A percentile compares a stretch with the other conserved stretches of the same genome.
These are phyloP conservation scores for Vulpes lagopus DNA, from an alignment of 2,113 vertebrate species.

Conservation along the genomic window DNA sequence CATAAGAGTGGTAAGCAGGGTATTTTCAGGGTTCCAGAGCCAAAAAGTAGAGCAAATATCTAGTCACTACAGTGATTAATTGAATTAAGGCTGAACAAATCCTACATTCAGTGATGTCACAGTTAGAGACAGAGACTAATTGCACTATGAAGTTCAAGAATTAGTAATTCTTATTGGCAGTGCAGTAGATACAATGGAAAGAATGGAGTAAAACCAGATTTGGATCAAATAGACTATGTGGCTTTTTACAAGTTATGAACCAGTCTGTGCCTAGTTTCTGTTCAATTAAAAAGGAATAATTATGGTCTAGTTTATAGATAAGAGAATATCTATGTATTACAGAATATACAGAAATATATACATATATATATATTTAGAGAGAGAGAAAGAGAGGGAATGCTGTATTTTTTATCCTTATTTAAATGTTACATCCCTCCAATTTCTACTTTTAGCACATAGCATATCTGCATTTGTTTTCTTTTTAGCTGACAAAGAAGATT, in stretches of 20 bases:
- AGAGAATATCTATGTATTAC: not conserved
- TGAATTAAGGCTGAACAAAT: not conserved
- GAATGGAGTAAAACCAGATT: not conserved
- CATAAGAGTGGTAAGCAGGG: not conserved
- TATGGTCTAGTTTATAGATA: not conserved
- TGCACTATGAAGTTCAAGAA: not conserved
- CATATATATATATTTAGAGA: not conserved
- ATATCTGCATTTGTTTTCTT: not conserved
- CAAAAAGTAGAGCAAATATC: not conserved
- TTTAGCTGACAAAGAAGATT: not conserved
- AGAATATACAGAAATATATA: not conserved
- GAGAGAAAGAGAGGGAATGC: not conserved
- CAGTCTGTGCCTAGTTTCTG: not conserved
- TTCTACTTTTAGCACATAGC: not conserved
- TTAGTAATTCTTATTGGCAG: not conserved
- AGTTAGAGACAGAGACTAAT: not conserved
- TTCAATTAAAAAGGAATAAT: not conserved
- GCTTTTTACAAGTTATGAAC: not conserved
- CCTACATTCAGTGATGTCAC: not conserved
- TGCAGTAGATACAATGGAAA: not conserved
- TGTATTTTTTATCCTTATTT: not conserved
- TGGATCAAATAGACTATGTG: not conserved
- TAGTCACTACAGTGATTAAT: not conserved
- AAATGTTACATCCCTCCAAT: not conserved
- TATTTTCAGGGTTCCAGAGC: not conserved